Base-by-base conservation (phyloP, 2,113 vertebrate genomes). In the Hemichromis elongatus region DNA sequence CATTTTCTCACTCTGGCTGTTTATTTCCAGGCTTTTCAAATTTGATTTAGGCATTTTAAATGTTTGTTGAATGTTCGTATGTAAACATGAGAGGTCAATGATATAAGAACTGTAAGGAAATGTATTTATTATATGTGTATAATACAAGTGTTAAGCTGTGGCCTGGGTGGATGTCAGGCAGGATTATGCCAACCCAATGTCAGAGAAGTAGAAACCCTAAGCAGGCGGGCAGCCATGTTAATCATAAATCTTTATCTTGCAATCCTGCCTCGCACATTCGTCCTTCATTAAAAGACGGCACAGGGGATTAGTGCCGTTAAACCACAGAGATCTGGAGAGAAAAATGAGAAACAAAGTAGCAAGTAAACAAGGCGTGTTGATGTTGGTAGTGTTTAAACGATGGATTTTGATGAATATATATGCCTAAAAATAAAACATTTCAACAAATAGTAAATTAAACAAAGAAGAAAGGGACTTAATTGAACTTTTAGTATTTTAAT, bases 231-330 rank as follows among this genome's bases (percentile, higher is more conserved):
- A 87, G 90, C 80, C 87, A 93, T 92, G 93, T 96, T 96, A 95
- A 96, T 95, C 95, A 96, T 92, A 92, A 93, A 90, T 93, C 95
- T 96, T 95, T 94, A 96, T 96, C 94, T 95, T 84, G 82, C 92
- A 93, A 93, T 94, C 94, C 95, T 88, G 86, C 91, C 91, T 93
- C 84, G 53, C 90, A 90, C 91, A 88, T 91, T 91, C 55, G 70
- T 53, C 80, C 92, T 94, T 95, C 91, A 93, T 95, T 94, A 92
- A 89, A 91, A 89, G 92, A 92, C 47, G 33, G 90, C 89, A 66
- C 81, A 81, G 50, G 86, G 95, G 96, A 96, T 96, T 96, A 96
- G 92, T 80, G 90, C 77, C n/a, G 88, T 79, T 92, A 90, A 93
- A 90, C 35, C 90, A 86, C 55, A 2, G 30, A 85, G 81, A 88